Base-by-base conservation (phyloP, 2,113 vertebrate genomes). In the Clupea harengus region DNA sequence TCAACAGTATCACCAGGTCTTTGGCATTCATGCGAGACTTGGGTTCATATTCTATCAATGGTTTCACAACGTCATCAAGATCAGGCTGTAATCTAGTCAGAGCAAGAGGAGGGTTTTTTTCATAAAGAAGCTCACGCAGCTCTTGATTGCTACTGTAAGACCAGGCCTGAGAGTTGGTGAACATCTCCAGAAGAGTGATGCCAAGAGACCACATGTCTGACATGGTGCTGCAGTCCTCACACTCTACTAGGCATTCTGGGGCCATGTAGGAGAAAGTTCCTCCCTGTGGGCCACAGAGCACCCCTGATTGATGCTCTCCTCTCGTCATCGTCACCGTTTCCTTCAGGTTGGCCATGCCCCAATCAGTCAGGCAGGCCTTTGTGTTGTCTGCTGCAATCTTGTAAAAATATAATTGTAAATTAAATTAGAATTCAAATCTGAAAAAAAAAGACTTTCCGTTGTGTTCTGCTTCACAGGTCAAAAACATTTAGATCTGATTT, bases 131-230 rank as follows among this genome's bases (percentile, higher is more conserved):
- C 64, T 72, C 11, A 13, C 64, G 64, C 10, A 72, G 10, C 10
- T 72, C 64, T 28, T 72, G 64, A 0, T 9, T 0, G 9, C 1
- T 13, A 25, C 64, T 72, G 64, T 32, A 8, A 10, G 64, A 11
- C 64, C 64, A 72, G 2, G 64, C 25, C 25, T 32, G 11, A 28
- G 64, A 72, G 25, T 72, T 25, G 9, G 64, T 72, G 64, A 72
- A 72, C 64, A 32, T 72, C 64, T 72, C 64, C 11, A 72, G 64
- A 72, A 72, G n/a, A 72, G 64, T 72, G 64, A 72, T 72, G 25
- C 64, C 64, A 72, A 72, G 25, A 32, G 64, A 72, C 64, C 64
- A 72, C 64, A 72, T 72, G 64, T 72, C 64, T 8, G 64, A 72
- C 64, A 72, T 72, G 64, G n/a, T 13, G 64, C 64, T 72, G 25